Percentiles rank a stretch among this genome's conserved stretches.
Evolutionary conservation across 1,140 invertebrate species (phyloP).

Genomic region (Apis laboriosa): DNA sequence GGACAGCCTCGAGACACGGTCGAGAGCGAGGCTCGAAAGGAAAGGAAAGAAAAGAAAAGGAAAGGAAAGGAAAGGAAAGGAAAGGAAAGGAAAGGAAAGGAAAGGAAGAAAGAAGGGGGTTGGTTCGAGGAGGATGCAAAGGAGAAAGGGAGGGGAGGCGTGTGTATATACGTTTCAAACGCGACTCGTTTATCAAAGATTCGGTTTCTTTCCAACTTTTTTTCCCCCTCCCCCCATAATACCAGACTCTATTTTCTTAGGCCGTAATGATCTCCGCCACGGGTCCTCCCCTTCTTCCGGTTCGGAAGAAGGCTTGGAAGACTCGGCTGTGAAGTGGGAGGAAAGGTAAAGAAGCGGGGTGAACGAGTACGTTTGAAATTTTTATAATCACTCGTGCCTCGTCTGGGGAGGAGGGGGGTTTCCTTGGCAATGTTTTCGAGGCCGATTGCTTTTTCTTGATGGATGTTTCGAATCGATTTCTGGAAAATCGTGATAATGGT

Average conservation of each 20-base stretch:
- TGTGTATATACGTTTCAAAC: slow-evolving; percentile 24
- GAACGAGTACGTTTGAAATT: slow-evolving; percentile 21
- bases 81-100: background rate
- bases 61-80: background rate
- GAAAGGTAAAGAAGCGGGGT: slow-evolving; percentile 4
- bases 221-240: slow-evolving; percentile 1
- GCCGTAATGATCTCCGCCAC: slow-evolving; percentile 32
- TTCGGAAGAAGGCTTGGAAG: background rate
- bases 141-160: background rate
- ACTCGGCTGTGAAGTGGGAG: too few relatives aligned
- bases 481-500: too few relatives aligned
- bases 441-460: too few relatives aligned
- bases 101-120: background rate
- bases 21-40: background rate
- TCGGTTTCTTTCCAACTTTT: background rate
- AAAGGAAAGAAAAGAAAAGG: background rate
- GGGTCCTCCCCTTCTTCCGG: background rate
- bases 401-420: background rate
- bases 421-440: too few relatives aligned
- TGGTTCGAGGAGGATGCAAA: background rate
- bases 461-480: too few relatives aligned
- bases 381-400: slow-evolving; percentile 18
- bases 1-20: slow-evolving; percentile 35
- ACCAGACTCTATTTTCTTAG: slow-evolving; percentile 29
- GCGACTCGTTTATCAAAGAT: slow-evolving; percentile 39